These are phyloP conservation scores for Mythimna vitellina DNA, from an alignment of 2,888 invertebrate genomes.

Conservation along the genomic window DNA sequence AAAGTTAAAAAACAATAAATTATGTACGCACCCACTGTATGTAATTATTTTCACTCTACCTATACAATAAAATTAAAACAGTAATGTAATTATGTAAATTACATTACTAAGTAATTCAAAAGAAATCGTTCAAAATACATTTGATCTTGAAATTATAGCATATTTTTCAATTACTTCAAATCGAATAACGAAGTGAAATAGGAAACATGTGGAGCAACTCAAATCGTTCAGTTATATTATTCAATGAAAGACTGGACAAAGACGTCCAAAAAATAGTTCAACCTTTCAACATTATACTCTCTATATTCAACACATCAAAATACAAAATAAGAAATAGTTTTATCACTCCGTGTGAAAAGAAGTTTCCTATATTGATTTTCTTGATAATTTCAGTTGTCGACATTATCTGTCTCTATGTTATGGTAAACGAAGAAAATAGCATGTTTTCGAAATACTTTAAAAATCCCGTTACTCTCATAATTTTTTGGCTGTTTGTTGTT, in stretches of 20 bases:
- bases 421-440: not conserved
- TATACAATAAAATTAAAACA: not conserved
- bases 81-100: not conserved
- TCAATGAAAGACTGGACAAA: conserved; percentile 11
- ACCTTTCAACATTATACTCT: conserved; percentile 21
- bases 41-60: not conserved
- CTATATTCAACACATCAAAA: conserved; percentile 1
- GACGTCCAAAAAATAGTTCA: conserved; percentile 1
- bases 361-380: not conserved
- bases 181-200: not conserved
- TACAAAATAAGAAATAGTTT: conserved; percentile 16
- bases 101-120: not conserved
- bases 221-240: not conserved
- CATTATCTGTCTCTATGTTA: not conserved
- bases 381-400: not conserved
- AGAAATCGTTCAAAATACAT: too few species aligned
- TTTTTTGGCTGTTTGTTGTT: not conserved
- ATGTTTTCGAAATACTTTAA: rapidly evolving
- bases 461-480: rapidly evolving
- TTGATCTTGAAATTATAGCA: too few species aligned
- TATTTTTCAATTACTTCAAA: too few species aligned
- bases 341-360: conserved; percentile 13
- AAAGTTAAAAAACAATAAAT: too few species aligned
- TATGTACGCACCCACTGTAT: not conserved
- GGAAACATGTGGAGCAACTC: not conserved